Evolutionary conservation across 2,113 vertebrate species (phyloP), one percentile per base, ranked within the genome.

Genomic region (Panthera tigris): DNA sequence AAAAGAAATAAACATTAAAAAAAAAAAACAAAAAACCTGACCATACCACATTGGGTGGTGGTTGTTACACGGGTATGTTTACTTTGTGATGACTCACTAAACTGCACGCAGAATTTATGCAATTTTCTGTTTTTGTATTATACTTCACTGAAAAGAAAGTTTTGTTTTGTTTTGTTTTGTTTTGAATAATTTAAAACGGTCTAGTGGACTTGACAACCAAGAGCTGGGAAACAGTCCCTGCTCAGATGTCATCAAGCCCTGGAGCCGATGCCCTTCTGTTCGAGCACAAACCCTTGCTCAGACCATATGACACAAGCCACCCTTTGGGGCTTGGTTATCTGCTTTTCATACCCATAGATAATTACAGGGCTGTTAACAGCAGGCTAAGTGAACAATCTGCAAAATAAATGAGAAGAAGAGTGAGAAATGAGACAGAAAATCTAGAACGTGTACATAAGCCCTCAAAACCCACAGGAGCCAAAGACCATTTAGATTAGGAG

Each of bases 1-100:
- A 1, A 55, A 55, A 55, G 4, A 55, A 55, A 55, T 16, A 55
- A 55, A 55, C 52, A 55, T 18, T 55, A 55, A 55, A 55, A 55
- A 50, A 50, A 14, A 48, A 10, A 10, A 50, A 12, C 18, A 15
- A 79, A 57, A 73, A 55, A 21, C 29, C 3, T 13, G 52, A 25
- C 66, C 13, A 13, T 0, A 31, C 73, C 0, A 16, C 27, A 4
- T 23, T 3, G 4, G 2, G 12, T 48, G n/a, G 29, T 5, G 1
- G 48, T 5, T 23, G 41, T 66, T 21, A 19, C 1, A 0, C 5
- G 57, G 74, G 3, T 1, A 3, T 25, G 14, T 36, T 89, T 27
- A 80, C 27, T 41, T 90, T 50, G 65, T 52, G 78, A 74, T 15
- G 39, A 41, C 33, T 65, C 66, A 50, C 50, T 69, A 69, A 93